Conservation (phyloP, 2,888 invertebrate species). For the Lydus trimaculatus region DNA sequence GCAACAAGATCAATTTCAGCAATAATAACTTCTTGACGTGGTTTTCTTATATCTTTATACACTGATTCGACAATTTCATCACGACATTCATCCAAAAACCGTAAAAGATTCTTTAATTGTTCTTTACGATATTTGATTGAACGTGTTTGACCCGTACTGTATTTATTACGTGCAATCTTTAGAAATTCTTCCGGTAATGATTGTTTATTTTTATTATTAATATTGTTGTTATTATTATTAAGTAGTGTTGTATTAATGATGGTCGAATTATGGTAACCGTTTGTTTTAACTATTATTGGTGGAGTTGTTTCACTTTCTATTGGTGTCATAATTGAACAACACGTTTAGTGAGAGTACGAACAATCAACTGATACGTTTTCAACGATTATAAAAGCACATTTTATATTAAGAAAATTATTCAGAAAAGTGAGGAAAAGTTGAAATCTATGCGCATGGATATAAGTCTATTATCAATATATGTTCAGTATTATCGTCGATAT, state of each 20-base stretch:
- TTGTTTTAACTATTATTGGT: background rate
- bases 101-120: constrained; percentile 78
- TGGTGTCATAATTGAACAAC: background rate
- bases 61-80: constrained; percentile 77
- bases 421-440: background rate
- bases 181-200: background rate
- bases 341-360: background rate
- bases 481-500: too few relatives aligned
- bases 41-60: constrained; percentile 79
- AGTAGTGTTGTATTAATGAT: background rate
- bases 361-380: constrained; percentile 6
- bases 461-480: too few relatives aligned
- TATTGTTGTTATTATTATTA: background rate
- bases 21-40: constrained; percentile 79
- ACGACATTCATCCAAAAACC: constrained; percentile 82
- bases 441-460: too few relatives aligned
- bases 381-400: background rate
- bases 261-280: background rate
- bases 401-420: too few relatives aligned
- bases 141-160: constrained; percentile 79
- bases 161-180: background rate
- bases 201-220: background rate
- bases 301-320: constrained; percentile 10
- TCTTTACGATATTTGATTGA: constrained; percentile 79
- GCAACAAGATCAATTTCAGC: constrained; percentile 81